Base-by-base conservation (phyloP, 2,888 invertebrate species). In the Coenonympha glycerion region DNA sequence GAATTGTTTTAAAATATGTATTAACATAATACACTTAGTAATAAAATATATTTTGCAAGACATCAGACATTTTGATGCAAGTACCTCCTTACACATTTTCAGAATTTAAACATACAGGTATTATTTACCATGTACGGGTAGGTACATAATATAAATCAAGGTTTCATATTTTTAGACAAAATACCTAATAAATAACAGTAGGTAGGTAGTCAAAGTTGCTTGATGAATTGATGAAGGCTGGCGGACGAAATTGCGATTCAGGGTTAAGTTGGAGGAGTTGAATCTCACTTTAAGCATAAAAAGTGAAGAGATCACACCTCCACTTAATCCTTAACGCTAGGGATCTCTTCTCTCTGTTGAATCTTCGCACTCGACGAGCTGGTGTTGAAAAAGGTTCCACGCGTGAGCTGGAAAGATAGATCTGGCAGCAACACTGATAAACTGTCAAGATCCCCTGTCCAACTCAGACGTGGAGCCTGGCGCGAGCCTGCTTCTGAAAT, bases 251-350 rank as follows among this genome's bases (percentile, higher is more conserved):
- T 47, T 70, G 84, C 87, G 76, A 69, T 71, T 75, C 70, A 77
- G 87, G 82, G 77, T 87, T 88, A 88, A 88, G 87, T 87, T 88
- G 88, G 88, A 88, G 88, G 88, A 88, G 88, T 88, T 88, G 88
- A 88, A 88, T 88, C 88, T 88, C 88, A 88, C 88, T 88, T 88
- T 86, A 85, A 74, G 60, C 67, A 76, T 69, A 80, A 84, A 88
- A 88, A 88, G 88, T 88, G 88, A 88, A 88, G 88, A 88, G 88
- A 88, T 88, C 88, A 88, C 87, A 87, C 88, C 88, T 88, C 88
- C 88, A 88, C 88, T 88, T 88, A 79, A 79, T 79, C 84, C 83
- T 73, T 73, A 60, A 75, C 81, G 85, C 86, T 59, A 39, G 8
- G 15, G 24, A 52, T 51, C 13, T 16, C 41, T 54, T 49, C 44